Percentiles rank a stretch among this genome's conserved stretches.
Conservation (phyloP, 1,140 invertebrate genomes). For the Drosophila nebulosa region DNA sequence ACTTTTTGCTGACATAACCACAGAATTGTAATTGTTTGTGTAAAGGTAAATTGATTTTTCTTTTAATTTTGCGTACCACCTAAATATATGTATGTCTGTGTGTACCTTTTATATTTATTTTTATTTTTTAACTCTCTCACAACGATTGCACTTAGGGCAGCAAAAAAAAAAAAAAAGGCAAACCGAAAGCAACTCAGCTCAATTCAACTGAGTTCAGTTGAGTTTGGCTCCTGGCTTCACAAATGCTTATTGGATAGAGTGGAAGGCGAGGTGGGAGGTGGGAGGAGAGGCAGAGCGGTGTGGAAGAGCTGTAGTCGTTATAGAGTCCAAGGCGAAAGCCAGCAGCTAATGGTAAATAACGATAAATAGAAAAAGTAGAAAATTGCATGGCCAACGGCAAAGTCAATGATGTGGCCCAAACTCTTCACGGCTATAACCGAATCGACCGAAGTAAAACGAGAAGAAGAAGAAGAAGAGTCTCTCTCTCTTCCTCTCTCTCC, state of each 20-base stretch:
- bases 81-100: conserved; percentile 13
- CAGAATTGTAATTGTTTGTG: conserved; percentile 51
- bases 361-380: conserved; percentile 68
- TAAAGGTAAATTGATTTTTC: conserved; percentile 67
- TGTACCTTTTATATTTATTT: neutral
- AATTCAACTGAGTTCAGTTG: neutral
- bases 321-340: conserved; percentile 15
- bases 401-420: conserved; percentile 61
- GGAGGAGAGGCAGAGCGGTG: neutral
- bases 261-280: neutral
- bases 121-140: conserved; percentile 9
- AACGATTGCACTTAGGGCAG: conserved; percentile 50
- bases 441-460: conserved; percentile 8
- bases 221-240: conserved; percentile 17
- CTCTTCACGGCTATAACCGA: conserved; percentile 36
- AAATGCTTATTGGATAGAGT: conserved; percentile 55
- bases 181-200: conserved; percentile 24
- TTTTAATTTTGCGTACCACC: conserved; percentile 21
- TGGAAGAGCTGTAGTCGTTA: conserved; percentile 14
- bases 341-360: conserved; percentile 70
- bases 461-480: neutral
- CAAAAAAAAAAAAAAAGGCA: conserved; percentile 25
- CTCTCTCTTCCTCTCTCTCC: neutral
- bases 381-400: conserved; percentile 68
- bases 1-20: conserved; percentile 43